Evolutionary conservation across 2,113 vertebrate genomes (phyloP).

Genomic region (Drymodes brunneopygia): DNA sequence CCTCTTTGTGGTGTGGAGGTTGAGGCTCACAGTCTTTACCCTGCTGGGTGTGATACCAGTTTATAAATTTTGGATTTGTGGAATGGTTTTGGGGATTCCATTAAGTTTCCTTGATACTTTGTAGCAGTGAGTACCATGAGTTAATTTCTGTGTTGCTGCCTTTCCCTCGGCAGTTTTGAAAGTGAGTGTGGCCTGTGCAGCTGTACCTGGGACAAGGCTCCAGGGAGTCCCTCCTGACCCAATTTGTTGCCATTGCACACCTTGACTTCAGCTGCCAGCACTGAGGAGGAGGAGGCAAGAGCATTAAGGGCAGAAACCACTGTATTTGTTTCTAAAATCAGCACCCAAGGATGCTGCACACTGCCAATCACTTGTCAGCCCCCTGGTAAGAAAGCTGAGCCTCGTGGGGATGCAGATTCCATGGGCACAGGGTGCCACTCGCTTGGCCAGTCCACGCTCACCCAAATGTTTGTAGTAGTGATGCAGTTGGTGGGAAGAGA

Average conservation of each 20-base stretch:
- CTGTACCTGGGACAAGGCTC: background rate
- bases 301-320: background rate
- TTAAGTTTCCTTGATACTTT: background rate
- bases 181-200: background rate
- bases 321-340: background rate
- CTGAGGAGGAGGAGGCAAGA: background rate
- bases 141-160: background rate
- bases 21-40: background rate
- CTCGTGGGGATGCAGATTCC: background rate
- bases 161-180: background rate
- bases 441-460: background rate
- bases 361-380: background rate
- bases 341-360: background rate
- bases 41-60: background rate
- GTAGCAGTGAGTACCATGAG: background rate
- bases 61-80: background rate
- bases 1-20: background rate
- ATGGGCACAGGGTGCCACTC: background rate
- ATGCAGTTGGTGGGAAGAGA: background rate
- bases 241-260: background rate
- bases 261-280: background rate
- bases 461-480: fast-evolving
- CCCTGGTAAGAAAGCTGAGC: background rate
- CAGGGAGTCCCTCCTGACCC: background rate
- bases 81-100: background rate